Evolutionary conservation across 2,113 vertebrate genomes (phyloP).

Genomic region (Ardeotis arabs): DNA sequence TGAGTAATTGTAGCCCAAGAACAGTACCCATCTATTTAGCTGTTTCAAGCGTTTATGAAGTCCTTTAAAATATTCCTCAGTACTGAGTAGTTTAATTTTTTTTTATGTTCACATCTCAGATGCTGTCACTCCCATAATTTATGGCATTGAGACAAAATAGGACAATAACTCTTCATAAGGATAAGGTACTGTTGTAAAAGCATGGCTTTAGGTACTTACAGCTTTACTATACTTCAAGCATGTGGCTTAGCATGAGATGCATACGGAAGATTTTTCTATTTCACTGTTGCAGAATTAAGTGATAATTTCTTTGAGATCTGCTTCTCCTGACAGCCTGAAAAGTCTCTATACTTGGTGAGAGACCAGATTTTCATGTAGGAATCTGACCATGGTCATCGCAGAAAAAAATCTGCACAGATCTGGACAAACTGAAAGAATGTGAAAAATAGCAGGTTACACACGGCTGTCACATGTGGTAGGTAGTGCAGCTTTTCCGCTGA

Average conservation of each 20-base stretch:
- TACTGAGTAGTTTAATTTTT: neutral
- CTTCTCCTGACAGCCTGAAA: neutral
- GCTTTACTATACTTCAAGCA: neutral
- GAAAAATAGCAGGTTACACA: neutral
- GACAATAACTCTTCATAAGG: neutral
- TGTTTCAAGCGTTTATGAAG: neutral
- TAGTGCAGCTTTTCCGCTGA: neutral
- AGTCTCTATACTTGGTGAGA: neutral
- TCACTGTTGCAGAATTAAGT: neutral
- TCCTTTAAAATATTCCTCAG: neutral
- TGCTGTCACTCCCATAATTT: neutral
- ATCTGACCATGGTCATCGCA: neutral
- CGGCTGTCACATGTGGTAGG: rapidly evolving
- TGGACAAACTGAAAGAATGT: neutral
- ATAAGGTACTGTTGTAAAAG: neutral
- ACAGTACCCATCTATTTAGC: neutral
- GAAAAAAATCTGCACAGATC: neutral
- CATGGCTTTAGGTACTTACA: neutral
- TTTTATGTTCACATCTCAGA: neutral
- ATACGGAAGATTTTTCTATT: neutral
- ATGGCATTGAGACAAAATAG: neutral
- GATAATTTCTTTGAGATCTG: neutral
- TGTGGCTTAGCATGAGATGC: neutral
- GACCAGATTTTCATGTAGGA: neutral
- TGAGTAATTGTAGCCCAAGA: neutral